A percentile compares a stretch with the other conserved stretches of the same genome.
Conservation (phyloP, 2,113 vertebrate genomes). For the Perca fluviatilis region DNA sequence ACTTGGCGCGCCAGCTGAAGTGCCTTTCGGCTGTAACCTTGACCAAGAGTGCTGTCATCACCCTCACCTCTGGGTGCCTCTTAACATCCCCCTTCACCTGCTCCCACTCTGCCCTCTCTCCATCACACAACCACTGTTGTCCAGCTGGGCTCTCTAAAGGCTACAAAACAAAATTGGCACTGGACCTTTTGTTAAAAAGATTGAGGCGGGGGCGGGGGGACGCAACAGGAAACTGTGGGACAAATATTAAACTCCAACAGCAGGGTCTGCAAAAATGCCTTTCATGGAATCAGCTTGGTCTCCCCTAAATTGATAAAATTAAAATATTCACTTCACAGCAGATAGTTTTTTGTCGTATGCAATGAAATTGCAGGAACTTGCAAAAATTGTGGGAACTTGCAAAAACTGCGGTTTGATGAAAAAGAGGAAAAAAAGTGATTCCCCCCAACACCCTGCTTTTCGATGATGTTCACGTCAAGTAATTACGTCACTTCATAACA, state of each 20-base stretch:
- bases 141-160: constrained; percentile 34
- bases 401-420: no score
- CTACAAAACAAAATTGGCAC: constrained; percentile 29
- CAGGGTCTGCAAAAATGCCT: not conserved
- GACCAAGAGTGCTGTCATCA: constrained; percentile 32
- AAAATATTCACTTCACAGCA: no score
- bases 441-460: no score
- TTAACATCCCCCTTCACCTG: constrained; percentile 24
- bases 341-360: no score
- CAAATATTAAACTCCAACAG: not conserved
- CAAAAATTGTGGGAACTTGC: no score
- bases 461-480: no score
- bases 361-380: no score
- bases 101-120: constrained; percentile 31
- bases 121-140: constrained; percentile 26
- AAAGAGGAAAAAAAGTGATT: no score
- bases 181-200: constrained; percentile 42
- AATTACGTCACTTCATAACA: no score
- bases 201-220: not conserved
- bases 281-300: not conserved
- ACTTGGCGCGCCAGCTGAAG: constrained; percentile 36
- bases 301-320: not conserved
- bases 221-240: constrained; percentile 1
- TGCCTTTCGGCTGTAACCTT: constrained; percentile 24
- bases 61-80: constrained; percentile 44